Evolutionary conservation across 1,140 invertebrate genomes (phyloP).

Genomic region (Triops longicaudatus): DNA sequence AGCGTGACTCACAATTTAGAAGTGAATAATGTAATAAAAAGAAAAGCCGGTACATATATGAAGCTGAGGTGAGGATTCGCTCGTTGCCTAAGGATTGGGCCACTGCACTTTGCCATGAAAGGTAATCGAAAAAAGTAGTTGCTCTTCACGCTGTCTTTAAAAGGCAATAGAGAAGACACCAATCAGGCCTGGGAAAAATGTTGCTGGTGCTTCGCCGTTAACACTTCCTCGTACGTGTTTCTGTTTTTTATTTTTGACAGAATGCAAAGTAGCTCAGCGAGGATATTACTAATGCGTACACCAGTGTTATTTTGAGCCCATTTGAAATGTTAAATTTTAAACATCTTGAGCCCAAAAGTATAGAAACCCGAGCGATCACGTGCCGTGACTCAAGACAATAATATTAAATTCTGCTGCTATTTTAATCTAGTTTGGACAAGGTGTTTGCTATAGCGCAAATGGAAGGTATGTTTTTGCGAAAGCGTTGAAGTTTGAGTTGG

Average conservation of each 20-base stretch:
- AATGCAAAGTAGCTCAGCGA: background rate
- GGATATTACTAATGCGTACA: background rate
- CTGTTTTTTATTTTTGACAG: background rate
- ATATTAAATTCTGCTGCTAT: no score
- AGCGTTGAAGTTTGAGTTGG: no score
- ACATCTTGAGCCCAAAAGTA: no score
- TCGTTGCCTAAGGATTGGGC: background rate
- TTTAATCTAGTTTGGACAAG: no score
- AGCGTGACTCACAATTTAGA: constrained; percentile 3
- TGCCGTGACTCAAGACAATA: no score
- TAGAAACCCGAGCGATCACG: no score
- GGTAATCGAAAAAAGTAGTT: background rate
- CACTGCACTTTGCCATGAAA: background rate
- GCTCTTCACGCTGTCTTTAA: background rate
- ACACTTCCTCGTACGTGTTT: constrained; percentile 14
- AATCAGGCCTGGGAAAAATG: background rate
- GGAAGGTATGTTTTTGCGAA: no score
- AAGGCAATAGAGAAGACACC: background rate
- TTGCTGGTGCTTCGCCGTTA: background rate
- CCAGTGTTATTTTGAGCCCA: background rate
- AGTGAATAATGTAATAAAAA: background rate
- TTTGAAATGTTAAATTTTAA: background rate
- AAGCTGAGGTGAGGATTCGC: background rate
- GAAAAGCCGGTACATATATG: background rate
- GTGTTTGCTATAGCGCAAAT: no score